A percentile compares a stretch with the other conserved stretches of the same genome.
Conservation (phyloP, 2,113 vertebrate genomes). For the Oncorhynchus mykiss region DNA sequence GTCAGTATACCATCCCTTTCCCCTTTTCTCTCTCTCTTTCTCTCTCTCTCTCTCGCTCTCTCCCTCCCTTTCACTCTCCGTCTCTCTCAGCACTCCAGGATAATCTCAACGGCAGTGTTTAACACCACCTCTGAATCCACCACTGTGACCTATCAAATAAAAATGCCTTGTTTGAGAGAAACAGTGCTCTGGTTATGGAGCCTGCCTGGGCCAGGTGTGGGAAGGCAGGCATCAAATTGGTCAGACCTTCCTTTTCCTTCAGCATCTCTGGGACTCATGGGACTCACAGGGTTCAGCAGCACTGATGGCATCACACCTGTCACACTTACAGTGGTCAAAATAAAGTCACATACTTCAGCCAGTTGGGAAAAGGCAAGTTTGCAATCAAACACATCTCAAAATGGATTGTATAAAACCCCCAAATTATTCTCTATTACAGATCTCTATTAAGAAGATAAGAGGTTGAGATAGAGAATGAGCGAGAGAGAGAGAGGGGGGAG, state of each 20-base stretch:
- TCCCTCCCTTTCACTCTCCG: no score
- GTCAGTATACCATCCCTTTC: conserved; percentile 34
- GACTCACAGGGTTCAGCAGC: conserved; percentile 9
- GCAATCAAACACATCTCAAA: neutral
- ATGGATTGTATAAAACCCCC: neutral
- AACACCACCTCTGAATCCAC: conserved; percentile 34
- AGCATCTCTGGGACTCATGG: no score
- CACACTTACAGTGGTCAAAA: neutral
- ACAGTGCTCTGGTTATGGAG: neutral
- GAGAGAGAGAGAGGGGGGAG: neutral
- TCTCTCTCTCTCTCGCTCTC: no score
- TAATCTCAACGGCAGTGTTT: conserved; percentile 25
- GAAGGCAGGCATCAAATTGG: neutral
- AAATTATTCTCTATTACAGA: neutral
- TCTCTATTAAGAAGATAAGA: neutral
- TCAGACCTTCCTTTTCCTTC: no score
- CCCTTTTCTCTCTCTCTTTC: neutral
- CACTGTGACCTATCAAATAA: neutral
- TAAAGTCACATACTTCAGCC: neutral
- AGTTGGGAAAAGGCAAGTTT: neutral
- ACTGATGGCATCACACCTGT: conserved; percentile 16
- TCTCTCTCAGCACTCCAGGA: no score
- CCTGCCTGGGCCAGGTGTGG: no score
- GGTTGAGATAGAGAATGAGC: neutral
- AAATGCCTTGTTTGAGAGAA: neutral